Evolutionary conservation across 2,888 invertebrate species (phyloP).

Genomic region (Ophioninae sp.): DNA sequence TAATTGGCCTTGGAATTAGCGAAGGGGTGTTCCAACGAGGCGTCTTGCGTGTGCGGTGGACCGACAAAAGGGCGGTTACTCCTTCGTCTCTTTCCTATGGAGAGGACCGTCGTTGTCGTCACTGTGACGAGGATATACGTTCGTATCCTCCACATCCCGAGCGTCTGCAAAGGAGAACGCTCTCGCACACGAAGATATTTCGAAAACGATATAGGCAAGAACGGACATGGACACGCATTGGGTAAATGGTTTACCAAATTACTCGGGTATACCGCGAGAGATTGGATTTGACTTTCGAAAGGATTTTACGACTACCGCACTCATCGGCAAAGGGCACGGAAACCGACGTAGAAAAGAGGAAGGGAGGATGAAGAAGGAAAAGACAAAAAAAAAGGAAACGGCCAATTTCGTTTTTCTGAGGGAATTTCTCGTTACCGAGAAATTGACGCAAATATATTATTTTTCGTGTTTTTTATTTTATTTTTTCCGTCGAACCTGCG

Average conservation of each 20-base stretch:
- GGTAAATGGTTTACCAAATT: slow-evolving; percentile 76
- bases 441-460: no score
- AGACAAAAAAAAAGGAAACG: slow-evolving; percentile 8
- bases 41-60: slow-evolving; percentile 73
- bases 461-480: background rate
- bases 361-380: slow-evolving; percentile 11
- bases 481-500: background rate
- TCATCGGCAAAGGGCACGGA: slow-evolving; percentile 26
- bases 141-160: background rate
- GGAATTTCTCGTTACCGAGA: no score
- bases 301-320: slow-evolving; percentile 56
- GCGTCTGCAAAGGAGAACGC: slow-evolving; percentile 2
- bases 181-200: slow-evolving; percentile 65
- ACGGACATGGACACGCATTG: slow-evolving; percentile 72
- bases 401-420: slow-evolving; percentile 61
- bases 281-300: slow-evolving; percentile 75
- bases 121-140: slow-evolving; percentile 47
- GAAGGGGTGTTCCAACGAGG: slow-evolving; percentile 69
- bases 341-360: slow-evolving; percentile 1
- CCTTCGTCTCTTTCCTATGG: slow-evolving; percentile 42
- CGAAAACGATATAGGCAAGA: slow-evolving; percentile 67
- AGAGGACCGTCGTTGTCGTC: slow-evolving; percentile 37
- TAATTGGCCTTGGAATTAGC: slow-evolving; percentile 77
- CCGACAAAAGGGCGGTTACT: slow-evolving; percentile 65
- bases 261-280: slow-evolving; percentile 68